Conservation (phyloP, 2,797 vertebrate species). For the Yasuhikotakia modesta region DNA sequence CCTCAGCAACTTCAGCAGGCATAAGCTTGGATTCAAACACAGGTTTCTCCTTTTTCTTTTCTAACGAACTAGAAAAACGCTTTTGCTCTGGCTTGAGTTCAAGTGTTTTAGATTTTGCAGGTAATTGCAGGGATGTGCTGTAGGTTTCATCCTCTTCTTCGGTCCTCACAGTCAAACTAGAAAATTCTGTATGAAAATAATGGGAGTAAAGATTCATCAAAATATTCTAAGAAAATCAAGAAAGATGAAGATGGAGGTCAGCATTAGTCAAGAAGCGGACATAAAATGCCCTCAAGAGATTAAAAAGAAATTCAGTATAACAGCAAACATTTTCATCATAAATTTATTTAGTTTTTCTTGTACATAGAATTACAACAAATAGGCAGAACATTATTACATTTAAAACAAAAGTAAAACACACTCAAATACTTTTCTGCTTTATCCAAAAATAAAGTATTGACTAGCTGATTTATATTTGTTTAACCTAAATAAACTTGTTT, state of each 20-base stretch:
- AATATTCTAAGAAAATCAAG: constrained; percentile 61
- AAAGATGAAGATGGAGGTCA: constrained; percentile 48
- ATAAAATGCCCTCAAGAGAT: constrained; percentile 19
- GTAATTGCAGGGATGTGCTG: constrained; percentile 83
- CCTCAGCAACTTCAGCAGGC: constrained; percentile 73
- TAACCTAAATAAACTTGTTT: not conserved
- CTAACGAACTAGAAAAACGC: constrained; percentile 79
- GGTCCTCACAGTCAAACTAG: constrained; percentile 86
- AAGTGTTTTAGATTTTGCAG: constrained; percentile 87
- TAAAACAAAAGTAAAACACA: constrained; percentile 49
- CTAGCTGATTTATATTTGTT: not conserved
- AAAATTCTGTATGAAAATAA: constrained; percentile 87
- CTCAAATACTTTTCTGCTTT: not conserved
- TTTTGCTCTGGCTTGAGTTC: constrained; percentile 89
- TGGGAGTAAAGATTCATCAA: constrained; percentile 71
- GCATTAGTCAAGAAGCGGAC: constrained; percentile 41
- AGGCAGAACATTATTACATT: constrained; percentile 68
- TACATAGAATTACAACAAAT: constrained; percentile 66
- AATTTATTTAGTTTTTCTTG: constrained; percentile 54
- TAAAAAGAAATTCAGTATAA: constrained; percentile 27
- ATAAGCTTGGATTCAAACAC: constrained; percentile 83
- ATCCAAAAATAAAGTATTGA: not conserved
- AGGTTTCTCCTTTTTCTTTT: constrained; percentile 83
- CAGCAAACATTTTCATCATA: constrained; percentile 22
- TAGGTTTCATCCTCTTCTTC: constrained; percentile 83